phyloP scores from a whole-genome alignment of 2,888 invertebrate genomes.

The Aplocera efformata region DNA sequence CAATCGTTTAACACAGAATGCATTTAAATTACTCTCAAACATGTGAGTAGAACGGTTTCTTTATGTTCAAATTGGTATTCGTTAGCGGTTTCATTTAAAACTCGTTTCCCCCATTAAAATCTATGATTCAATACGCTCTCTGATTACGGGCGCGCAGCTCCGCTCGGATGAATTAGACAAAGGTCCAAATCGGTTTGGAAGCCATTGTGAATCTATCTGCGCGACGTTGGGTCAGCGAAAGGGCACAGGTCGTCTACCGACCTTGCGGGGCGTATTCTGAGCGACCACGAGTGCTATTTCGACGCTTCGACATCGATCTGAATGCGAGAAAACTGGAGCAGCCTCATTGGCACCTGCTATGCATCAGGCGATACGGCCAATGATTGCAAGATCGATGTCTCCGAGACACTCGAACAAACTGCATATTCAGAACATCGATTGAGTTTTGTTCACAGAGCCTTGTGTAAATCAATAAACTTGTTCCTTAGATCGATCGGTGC shows the following conservation, averaged over 20 bases:
- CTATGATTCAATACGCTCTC: conserved; percentile 20
- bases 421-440: conserved; percentile 26
- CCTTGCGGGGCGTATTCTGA: conserved; percentile 60
- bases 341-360: conserved; percentile 67
- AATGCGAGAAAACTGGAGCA: conserved; percentile 57
- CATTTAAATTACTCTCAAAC: conserved; percentile 33
- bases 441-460: conserved; percentile 16
- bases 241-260: conserved; percentile 59
- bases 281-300: conserved; percentile 62
- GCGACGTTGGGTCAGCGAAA: conserved; percentile 50
- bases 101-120: conserved; percentile 3
- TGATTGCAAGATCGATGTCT: conserved; percentile 54
- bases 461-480: neutral
- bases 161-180: conserved; percentile 36
- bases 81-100: conserved; percentile 6
- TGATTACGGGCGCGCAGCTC: conserved; percentile 16
- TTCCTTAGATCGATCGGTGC: neutral
- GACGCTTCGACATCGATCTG: conserved; percentile 58
- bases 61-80: conserved; percentile 15
- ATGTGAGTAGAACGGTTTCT: conserved; percentile 12
- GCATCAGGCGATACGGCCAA: conserved; percentile 47
- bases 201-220: conserved; percentile 37
- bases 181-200: conserved; percentile 36
- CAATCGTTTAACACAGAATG: conserved; percentile 32
- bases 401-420: conserved; percentile 30